Conservation (phyloP, 2,113 vertebrate genomes). For the Hippocampus comes region DNA sequence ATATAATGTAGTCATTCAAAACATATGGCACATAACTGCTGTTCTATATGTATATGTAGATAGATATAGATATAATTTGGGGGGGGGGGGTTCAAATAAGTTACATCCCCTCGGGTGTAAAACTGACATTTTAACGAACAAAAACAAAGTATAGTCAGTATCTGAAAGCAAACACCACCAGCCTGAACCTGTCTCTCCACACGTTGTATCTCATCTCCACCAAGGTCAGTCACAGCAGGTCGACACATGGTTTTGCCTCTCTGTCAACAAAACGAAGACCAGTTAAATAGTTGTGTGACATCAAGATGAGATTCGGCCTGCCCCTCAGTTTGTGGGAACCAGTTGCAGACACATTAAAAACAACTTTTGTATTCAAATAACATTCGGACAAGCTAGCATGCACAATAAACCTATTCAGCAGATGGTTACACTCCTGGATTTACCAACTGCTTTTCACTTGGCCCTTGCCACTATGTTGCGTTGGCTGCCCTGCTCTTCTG, state of each 20-base stretch:
- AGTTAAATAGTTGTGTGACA: slow-evolving; percentile 38
- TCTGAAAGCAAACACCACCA: slow-evolving; percentile 36
- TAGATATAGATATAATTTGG: not conserved
- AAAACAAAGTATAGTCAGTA: not conserved
- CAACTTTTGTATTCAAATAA: slow-evolving; percentile 10
- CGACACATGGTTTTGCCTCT: slow-evolving; percentile 35
- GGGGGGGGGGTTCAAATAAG: not conserved
- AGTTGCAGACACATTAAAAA: slow-evolving; percentile 1
- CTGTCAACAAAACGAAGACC: slow-evolving; percentile 46
- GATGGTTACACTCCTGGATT: not conserved
- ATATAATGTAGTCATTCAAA: not conserved
- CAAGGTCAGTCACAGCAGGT: slow-evolving; percentile 45
- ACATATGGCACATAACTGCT: not conserved
- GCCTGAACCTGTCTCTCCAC: slow-evolving; percentile 34
- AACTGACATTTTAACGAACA: slow-evolving; percentile 8
- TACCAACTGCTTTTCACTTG: not conserved
- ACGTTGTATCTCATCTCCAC: slow-evolving; percentile 16
- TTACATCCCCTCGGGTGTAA: not conserved
- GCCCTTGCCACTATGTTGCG: not conserved
- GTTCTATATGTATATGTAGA: not conserved
- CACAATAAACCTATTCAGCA: not conserved
- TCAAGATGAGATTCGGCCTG: slow-evolving; percentile 46
- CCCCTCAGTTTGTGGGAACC: slow-evolving; percentile 36
- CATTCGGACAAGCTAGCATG: not conserved
- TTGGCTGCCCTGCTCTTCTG: not conserved